These are phyloP conservation scores for Pantherophis vulpinus DNA, from an alignment of 2,797 vertebrate genomes.

Conservation along the genomic window DNA sequence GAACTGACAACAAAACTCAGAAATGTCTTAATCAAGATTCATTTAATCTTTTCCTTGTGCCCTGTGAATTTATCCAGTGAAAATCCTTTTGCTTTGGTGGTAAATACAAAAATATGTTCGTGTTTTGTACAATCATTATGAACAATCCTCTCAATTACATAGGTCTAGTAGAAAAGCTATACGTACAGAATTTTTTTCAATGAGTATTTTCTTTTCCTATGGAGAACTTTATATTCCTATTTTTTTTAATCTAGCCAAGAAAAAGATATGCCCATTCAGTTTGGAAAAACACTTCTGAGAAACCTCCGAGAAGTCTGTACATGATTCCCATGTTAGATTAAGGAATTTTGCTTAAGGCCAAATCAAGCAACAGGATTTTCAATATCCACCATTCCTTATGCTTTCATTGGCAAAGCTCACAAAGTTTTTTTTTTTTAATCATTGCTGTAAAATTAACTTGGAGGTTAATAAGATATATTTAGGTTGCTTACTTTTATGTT, in stretches of 20 bases:
- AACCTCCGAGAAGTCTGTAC: neutral
- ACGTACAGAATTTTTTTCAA: neutral
- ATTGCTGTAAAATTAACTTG: neutral
- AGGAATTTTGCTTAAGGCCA: neutral
- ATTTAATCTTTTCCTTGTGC: slow-evolving; percentile 8
- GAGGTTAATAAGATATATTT: neutral
- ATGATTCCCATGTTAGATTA: neutral
- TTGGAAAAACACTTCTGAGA: neutral
- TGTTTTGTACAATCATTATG: neutral
- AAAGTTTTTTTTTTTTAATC: neutral
- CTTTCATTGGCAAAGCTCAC: slow-evolving; percentile 22
- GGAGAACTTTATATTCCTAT: neutral
- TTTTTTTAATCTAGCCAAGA: neutral
- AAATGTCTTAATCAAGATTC: slow-evolving; percentile 25
- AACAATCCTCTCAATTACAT: neutral
- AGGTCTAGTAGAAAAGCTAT: neutral
- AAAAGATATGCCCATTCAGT: neutral
- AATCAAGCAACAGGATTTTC: neutral
- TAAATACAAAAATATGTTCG: neutral
- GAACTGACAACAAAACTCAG: neutral
- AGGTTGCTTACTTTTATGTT: neutral
- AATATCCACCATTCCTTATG: neutral
- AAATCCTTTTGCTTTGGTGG: neutral
- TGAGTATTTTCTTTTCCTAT: neutral
- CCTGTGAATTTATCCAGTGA: slow-evolving; percentile 24